Conservation (phyloP, 2,888 invertebrate species). For the Arge pagana region DNA sequence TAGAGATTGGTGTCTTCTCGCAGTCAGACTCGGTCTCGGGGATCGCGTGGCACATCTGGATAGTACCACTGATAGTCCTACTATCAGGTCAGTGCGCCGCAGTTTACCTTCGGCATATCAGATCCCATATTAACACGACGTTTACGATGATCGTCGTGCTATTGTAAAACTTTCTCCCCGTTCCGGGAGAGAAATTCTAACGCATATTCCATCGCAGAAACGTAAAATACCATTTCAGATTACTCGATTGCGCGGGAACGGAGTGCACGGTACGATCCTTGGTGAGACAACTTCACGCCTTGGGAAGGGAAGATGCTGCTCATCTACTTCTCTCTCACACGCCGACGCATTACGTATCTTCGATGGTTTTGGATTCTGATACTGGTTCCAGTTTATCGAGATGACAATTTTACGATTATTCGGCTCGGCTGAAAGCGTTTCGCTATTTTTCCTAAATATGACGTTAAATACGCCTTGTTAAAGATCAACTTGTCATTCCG, state of each 20-base stretch:
- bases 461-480: slow-evolving; percentile 11
- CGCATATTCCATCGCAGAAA: too few species aligned
- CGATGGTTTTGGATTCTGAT: slow-evolving; percentile 49
- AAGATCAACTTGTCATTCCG: too few species aligned
- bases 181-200: too few species aligned
- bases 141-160: too few species aligned
- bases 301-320: slow-evolving; percentile 53
- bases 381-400: slow-evolving; percentile 56
- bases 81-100: slow-evolving; percentile 42
- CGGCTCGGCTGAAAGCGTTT: slow-evolving; percentile 7
- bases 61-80: slow-evolving; percentile 52
- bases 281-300: slow-evolving; percentile 49
- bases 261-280: slow-evolving; percentile 51
- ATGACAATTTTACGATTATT: slow-evolving; percentile 49
- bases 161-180: too few species aligned
- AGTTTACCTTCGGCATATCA: too few species aligned
- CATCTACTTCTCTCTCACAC: slow-evolving; percentile 51
- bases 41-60: slow-evolving; percentile 58
- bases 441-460: slow-evolving; percentile 6
- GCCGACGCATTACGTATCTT: slow-evolving; percentile 46
- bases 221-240: too few species aligned
- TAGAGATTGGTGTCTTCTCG: slow-evolving; percentile 78
- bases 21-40: slow-evolving; percentile 69
- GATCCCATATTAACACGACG: too few species aligned
- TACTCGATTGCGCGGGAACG: slow-evolving; percentile 48